phyloP scores from a whole-genome alignment of 2,888 invertebrate genomes.

The Tolmerus cingulatus region DNA sequence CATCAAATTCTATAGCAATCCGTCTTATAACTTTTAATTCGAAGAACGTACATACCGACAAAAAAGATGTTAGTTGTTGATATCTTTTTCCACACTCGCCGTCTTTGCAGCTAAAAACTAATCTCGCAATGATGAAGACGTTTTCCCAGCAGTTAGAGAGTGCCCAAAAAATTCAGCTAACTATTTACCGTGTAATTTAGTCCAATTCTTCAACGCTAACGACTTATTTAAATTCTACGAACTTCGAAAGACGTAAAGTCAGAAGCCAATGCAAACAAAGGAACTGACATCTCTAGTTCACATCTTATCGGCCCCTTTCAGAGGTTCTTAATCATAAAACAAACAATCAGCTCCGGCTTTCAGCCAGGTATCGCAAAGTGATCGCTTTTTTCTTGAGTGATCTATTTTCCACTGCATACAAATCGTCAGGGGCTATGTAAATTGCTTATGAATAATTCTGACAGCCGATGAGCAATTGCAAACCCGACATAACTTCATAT shows the following conservation, averaged over 20 bases:
- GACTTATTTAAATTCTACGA: slow-evolving; percentile 22
- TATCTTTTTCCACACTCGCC: background rate
- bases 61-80: background rate
- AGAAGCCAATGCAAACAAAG: slow-evolving; percentile 28
- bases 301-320: slow-evolving; percentile 34
- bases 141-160: background rate
- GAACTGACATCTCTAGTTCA: slow-evolving; percentile 28
- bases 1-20: too few relatives aligned
- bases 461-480: slow-evolving; percentile 47
- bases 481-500: slow-evolving; percentile 47
- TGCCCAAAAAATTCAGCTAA: background rate
- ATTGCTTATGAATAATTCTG: slow-evolving; percentile 49
- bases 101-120: background rate
- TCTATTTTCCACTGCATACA: slow-evolving; percentile 24
- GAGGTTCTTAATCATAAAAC: slow-evolving; percentile 44
- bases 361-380: slow-evolving; percentile 39
- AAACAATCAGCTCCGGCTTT: slow-evolving; percentile 45
- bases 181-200: slow-evolving; percentile 20
- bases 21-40: background rate
- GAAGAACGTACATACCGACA: background rate
- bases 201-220: slow-evolving; percentile 3
- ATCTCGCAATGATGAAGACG: background rate
- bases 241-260: slow-evolving; percentile 2
- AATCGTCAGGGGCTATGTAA: slow-evolving; percentile 47
- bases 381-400: slow-evolving; percentile 31